Evolutionary conservation across 2,797 vertebrate genomes (phyloP).

Genomic region (Hemibagrus guttatus): DNA sequence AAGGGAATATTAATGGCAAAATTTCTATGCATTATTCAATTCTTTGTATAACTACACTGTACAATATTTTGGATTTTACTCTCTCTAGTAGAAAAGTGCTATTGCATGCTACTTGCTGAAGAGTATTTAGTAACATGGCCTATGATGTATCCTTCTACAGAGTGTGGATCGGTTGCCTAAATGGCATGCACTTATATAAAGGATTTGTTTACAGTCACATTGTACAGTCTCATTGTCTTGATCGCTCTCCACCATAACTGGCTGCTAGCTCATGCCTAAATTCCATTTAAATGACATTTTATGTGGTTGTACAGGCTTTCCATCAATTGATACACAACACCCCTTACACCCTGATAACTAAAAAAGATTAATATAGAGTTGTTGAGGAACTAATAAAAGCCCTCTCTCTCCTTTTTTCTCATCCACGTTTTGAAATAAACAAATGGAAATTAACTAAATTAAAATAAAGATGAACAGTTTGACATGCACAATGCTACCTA

Average conservation of each 20-base stretch:
- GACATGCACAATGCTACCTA: neutral
- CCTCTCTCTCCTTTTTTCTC: too few species aligned
- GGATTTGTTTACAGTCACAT: too few species aligned
- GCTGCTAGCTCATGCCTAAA: neutral
- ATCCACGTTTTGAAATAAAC: neutral
- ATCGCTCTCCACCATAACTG: too few species aligned
- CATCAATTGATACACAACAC: neutral
- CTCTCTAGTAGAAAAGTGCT: neutral
- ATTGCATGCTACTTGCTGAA: neutral
- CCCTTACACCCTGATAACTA: neutral
- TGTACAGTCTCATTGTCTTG: neutral
- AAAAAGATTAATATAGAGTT: neutral
- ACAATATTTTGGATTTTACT: too few species aligned
- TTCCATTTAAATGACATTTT: neutral
- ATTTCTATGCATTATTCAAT: neutral
- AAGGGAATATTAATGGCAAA: neutral
- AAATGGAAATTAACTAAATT: neutral
- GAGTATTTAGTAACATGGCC: neutral
- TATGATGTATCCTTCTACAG: neutral
- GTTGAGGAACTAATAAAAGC: neutral
- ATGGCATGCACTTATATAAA: neutral
- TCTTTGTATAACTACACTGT: too few species aligned
- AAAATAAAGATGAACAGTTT: neutral
- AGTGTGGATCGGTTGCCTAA: neutral
- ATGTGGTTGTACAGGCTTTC: neutral